Conservation (phyloP, 2,888 invertebrate species). For the Drosophila histrio region DNA sequence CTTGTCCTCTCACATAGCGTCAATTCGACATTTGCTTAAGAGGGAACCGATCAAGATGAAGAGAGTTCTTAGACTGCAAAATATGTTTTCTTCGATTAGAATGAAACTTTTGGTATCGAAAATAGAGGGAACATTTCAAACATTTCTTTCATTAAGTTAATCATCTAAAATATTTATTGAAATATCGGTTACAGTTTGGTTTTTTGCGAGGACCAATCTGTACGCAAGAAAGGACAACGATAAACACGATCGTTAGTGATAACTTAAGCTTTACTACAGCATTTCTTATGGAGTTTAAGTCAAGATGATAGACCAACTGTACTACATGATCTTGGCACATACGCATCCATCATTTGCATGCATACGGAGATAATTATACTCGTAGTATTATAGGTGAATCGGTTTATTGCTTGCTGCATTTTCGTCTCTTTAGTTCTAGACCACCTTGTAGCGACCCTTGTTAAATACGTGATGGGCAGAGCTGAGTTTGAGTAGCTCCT, state of each 20-base stretch:
- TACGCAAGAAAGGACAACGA: background rate
- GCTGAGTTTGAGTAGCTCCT: conserved; percentile 96
- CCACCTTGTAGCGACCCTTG: conserved; percentile 97
- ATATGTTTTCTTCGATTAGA: too few relatives aligned
- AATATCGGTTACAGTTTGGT: background rate
- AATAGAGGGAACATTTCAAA: background rate
- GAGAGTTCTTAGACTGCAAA: too few relatives aligned
- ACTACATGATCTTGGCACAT: background rate
- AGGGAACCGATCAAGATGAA: too few relatives aligned
- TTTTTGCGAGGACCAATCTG: background rate
- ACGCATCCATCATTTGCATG: background rate
- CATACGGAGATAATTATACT: background rate
- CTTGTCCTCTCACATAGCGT: too few relatives aligned
- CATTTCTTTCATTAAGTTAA: background rate
- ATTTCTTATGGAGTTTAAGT: background rate
- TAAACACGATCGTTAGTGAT: background rate
- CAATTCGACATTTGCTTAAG: too few relatives aligned
- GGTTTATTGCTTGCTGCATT: background rate
- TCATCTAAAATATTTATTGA: conserved; percentile 9
- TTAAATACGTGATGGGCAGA: conserved; percentile 94
- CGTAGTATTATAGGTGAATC: background rate
- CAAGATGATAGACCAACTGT: background rate
- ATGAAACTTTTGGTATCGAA: background rate
- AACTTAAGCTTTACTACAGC: conserved; percentile 7
- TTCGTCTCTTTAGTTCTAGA: conserved; percentile 84